Conservation (phyloP, 2,888 invertebrate genomes). For the Metacarcinus magister region DNA sequence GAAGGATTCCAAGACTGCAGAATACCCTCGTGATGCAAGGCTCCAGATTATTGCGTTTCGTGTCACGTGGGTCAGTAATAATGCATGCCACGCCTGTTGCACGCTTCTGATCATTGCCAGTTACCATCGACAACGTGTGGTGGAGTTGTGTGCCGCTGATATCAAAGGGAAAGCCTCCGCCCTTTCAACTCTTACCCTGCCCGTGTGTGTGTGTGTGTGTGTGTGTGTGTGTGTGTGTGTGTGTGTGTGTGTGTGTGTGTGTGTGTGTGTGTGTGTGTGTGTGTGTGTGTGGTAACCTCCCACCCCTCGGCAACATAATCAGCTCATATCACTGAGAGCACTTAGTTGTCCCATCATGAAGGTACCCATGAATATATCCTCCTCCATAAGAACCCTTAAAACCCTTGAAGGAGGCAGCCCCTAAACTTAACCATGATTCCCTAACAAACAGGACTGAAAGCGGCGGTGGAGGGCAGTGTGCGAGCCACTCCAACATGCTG, state of each 20-base stretch:
- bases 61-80: constrained; percentile 9
- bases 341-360: neutral
- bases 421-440: neutral
- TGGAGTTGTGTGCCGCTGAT: neutral
- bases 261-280: neutral
- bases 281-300: neutral
- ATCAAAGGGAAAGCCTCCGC: neutral
- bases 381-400: neutral
- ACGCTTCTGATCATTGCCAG: neutral
- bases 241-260: neutral
- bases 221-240: neutral
- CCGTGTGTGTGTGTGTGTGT: neutral
- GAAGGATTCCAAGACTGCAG: neutral
- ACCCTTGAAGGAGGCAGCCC: neutral
- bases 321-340: neutral
- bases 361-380: neutral
- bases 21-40: constrained; percentile 2
- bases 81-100: neutral
- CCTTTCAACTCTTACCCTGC: neutral
- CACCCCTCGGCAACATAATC: neutral
- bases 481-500: neutral
- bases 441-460: neutral
- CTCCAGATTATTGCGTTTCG: neutral
- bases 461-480: neutral
- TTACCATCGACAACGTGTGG: neutral